Evolutionary conservation across 2,113 vertebrate species (phyloP).

Genomic region (Nerophis lumbriciformis): DNA sequence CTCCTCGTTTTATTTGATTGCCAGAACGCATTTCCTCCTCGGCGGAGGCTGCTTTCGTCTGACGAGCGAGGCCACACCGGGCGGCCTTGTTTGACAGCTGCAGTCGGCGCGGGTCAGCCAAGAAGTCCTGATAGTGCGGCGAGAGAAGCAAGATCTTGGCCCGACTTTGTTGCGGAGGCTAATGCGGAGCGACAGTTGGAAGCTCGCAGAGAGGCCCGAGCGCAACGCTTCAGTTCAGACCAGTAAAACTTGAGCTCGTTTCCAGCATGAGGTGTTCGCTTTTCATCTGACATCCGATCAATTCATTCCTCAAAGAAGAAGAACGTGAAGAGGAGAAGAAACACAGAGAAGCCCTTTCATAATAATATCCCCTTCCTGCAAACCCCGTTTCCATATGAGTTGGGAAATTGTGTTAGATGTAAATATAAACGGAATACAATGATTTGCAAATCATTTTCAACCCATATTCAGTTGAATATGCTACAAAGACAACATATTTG

Average conservation of each 20-base stretch:
- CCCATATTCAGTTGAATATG: too few species aligned
- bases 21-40: constrained; percentile 44
- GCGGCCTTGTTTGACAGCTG: constrained; percentile 34
- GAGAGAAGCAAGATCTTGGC: constrained; percentile 24
- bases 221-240: neutral
- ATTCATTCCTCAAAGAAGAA: too few species aligned
- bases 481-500: too few species aligned
- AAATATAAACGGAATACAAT: too few species aligned
- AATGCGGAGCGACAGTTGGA: constrained; percentile 38
- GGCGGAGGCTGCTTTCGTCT: constrained; percentile 44
- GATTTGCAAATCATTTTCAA: too few species aligned
- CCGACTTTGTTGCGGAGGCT: constrained; percentile 29
- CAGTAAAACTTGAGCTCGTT: neutral
- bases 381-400: too few species aligned
- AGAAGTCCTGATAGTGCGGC: constrained; percentile 26
- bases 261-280: too few species aligned
- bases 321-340: neutral
- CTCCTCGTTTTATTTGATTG: constrained; percentile 47
- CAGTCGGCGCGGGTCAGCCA: constrained; percentile 40
- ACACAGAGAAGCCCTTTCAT: neutral
- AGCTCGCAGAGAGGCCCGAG: constrained; percentile 19
- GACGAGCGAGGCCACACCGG: constrained; percentile 30
- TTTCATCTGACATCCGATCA: too few species aligned
- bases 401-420: too few species aligned
- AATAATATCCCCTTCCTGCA: too few species aligned